Base-by-base conservation (phyloP, 2,113 vertebrate species). In the Lucifuga dentata region DNA sequence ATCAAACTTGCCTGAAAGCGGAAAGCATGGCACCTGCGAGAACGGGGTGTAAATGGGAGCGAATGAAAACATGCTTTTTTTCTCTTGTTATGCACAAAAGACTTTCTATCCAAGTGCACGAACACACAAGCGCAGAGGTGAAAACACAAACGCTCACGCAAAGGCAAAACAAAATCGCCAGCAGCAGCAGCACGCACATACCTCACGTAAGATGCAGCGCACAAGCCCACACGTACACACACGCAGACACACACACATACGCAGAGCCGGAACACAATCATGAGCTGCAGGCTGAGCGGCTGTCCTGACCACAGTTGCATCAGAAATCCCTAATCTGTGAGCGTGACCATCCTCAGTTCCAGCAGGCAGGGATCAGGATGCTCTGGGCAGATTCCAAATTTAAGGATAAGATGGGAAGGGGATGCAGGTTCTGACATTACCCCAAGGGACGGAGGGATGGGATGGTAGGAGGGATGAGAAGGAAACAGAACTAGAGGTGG, bases 271-370 rank as follows among this genome's bases (percentile, higher is more conserved):
- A 36, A 72, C 69, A 76, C 76, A 79, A 81, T 73, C 81, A 40
- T 45, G 23, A 73, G 78, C 81, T 84, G 75, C 68, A 33, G 81
- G 77, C 69, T 85, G 80, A 81, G 78, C 73, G 69, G 76, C 75
- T 62, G 85, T 84, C 83, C 88, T 69, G 80, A 72, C 61, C 50
- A 11, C 62, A 78, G 78, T 63, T 75, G 82, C 84, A 85, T 84
- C 84, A 84, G 72, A 84, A 87, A 80, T 81, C 83, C 88, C 71
- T 85, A 78, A 88, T 88, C 81, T 78, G 60, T 73, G 66, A 91
- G 88, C 83, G 86, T 86, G 86, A 90, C 88, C 55, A 52, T 66
- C 80, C 81, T 84, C 82, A 83, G 81, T 78, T 86, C 79, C 82
- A 84, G 82, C 75, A 86, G 84, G 75, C 71, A 57, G 75, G 84